Evolutionary conservation across 2,113 vertebrate genomes (phyloP), one percentile per base, ranked within the genome.

Genomic region (Upupa epops): DNA sequence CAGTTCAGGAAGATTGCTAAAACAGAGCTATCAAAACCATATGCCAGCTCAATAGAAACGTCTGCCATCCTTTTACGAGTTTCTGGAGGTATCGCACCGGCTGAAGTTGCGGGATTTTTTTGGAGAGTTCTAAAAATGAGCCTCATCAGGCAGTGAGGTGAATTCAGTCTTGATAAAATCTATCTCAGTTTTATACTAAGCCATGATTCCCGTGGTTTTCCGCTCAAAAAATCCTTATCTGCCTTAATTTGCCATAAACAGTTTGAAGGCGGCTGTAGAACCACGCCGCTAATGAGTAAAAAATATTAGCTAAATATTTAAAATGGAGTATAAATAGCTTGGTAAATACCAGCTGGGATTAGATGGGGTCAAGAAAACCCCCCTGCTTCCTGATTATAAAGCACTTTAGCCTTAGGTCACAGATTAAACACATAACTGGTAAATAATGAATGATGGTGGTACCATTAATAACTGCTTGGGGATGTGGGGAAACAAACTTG

Each of bases 161-260:
- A 95, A 88, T 52, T 79, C 76, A 92, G 54, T 46, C 37, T 58
- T 21, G 1, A 69, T 64, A 84, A 66, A 64, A 64, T 83, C 22
- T 31, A 76, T 70, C 58, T 89, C n/a, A 61, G 87, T 19, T 82
- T 60, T n/a, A 48, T 11, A 46, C 5, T 77, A 71, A 74, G 22
- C 46, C 88, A 77, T 63, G 9, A 59, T 88, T 94, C 83, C 52
- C 74, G 1, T 87, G 70, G 31, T 76, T 83, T 78, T 49, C 58
- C 24, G 34, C 64, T 48, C 63, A 55, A 86, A 96, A 95, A 92
- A 88, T 64, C 49, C 58, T 91, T 63, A 90, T 73, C 81, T 73
- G 18, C 29, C 81, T 90, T 93, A 94, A 88, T 76, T 92, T 25
- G n/a, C 29, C 24, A 34, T 74, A 85, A 88, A 40, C 46, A 90